phyloP scores from a whole-genome alignment of 2,113 vertebrate genomes.

The Actinemys pallida region DNA sequence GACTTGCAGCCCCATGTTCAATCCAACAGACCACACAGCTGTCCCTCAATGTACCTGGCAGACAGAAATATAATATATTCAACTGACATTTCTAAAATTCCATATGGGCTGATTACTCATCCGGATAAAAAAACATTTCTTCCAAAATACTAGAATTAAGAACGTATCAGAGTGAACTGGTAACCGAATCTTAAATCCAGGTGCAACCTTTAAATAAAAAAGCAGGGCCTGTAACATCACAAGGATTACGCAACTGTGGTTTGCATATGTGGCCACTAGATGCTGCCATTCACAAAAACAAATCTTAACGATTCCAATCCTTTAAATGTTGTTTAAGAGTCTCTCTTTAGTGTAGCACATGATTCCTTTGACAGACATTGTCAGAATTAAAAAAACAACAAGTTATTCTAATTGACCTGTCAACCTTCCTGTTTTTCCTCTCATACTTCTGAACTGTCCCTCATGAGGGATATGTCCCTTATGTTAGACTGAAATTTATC shows the following conservation, averaged over 20 bases:
- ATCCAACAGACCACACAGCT: neutral
- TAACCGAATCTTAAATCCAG: neutral
- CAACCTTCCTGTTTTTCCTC: neutral
- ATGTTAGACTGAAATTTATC: neutral
- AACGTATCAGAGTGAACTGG: neutral
- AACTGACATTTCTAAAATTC: neutral
- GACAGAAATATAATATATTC: neutral
- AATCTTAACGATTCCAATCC: neutral
- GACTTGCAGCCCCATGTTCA: rapidly evolving
- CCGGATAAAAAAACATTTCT: neutral
- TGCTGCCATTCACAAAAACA: neutral
- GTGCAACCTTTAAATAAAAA: neutral
- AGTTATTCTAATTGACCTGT: neutral
- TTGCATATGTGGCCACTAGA: neutral
- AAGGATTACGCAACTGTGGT: neutral
- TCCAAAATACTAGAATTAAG: neutral
- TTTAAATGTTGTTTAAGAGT: neutral
- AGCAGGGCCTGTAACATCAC: rapidly evolving
- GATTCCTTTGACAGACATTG: neutral
- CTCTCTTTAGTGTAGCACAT: neutral
- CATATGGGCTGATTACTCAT: neutral
- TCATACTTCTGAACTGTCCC: neutral
- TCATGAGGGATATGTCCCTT: neutral
- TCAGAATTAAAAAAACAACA: neutral
- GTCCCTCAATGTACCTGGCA: neutral